phyloP scores from a whole-genome alignment of 1,140 invertebrate species.

The Aphidius ervi region DNA sequence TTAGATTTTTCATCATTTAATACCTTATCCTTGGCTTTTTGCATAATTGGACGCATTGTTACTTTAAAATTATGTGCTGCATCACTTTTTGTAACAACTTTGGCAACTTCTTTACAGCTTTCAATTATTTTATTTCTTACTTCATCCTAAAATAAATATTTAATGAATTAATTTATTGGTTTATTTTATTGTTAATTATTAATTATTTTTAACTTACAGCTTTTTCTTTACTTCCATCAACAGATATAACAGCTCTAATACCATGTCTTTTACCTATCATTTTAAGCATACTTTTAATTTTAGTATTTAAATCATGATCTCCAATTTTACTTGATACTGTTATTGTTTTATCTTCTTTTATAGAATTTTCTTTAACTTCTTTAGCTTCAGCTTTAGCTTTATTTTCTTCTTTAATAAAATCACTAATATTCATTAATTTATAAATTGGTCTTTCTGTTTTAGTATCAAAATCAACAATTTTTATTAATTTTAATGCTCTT shows the following conservation, averaged over 20 bases:
- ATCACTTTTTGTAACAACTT: slow-evolving; percentile 57
- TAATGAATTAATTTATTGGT: background rate
- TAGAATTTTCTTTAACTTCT: slow-evolving; percentile 23
- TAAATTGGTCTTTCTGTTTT: slow-evolving; percentile 62
- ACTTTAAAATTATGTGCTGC: slow-evolving; percentile 53
- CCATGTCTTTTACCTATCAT: slow-evolving; percentile 60
- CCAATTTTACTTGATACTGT: slow-evolving; percentile 59
- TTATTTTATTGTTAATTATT: too few species aligned
- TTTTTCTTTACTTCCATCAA: slow-evolving; percentile 48
- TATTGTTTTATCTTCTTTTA: slow-evolving; percentile 29
- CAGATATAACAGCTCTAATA: slow-evolving; percentile 58
- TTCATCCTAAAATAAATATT: slow-evolving; percentile 51
- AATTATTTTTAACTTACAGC: slow-evolving; percentile 29
- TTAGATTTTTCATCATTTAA: background rate
- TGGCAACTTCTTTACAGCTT: slow-evolving; percentile 43
- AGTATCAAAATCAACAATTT: slow-evolving; percentile 59
- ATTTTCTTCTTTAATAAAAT: slow-evolving; percentile 42
- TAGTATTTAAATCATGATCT: slow-evolving; percentile 59
- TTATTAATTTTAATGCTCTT: slow-evolving; percentile 62
- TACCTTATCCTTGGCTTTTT: background rate
- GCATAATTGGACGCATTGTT: slow-evolving; percentile 14
- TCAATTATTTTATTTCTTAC: slow-evolving; percentile 55
- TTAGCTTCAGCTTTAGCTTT: slow-evolving; percentile 33
- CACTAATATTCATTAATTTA: slow-evolving; percentile 51
- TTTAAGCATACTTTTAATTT: slow-evolving; percentile 61